These are phyloP conservation scores for Agriopis leucophaearia DNA, from an alignment of 2,888 invertebrate genomes.

Conservation along the genomic window DNA sequence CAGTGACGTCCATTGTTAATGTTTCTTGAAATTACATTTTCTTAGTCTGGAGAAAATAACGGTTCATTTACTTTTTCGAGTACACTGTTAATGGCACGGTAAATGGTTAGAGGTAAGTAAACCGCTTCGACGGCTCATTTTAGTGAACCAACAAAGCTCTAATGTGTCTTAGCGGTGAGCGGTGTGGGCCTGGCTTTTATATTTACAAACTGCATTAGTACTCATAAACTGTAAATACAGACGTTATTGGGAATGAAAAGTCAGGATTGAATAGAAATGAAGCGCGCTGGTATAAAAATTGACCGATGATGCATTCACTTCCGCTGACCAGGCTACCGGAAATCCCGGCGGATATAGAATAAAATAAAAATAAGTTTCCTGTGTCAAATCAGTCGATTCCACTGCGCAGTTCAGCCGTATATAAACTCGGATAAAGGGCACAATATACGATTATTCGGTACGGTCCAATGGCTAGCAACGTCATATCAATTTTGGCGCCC, in stretches of 20 bases:
- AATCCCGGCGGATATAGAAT: conserved; percentile 30
- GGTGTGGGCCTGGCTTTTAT: not conserved
- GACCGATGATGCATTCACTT: conserved; percentile 13
- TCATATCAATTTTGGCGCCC: conserved; percentile 50
- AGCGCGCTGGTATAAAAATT: conserved; percentile 2
- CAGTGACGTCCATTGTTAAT: conserved; percentile 10
- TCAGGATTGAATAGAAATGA: not conserved
- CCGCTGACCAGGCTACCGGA: conserved; percentile 27
- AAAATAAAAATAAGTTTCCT: conserved; percentile 53
- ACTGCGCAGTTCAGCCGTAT: conserved; percentile 44
- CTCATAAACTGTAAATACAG: too few relatives aligned
- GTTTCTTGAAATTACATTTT: conserved; percentile 3
- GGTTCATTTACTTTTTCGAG: not conserved
- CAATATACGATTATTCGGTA: conserved; percentile 50
- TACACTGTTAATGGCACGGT: too few relatives aligned
- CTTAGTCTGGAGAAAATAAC: not conserved
- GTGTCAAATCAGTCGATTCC: conserved; percentile 49
- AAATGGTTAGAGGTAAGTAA: too few relatives aligned
- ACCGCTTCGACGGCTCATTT: too few relatives aligned
- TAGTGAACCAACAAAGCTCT: too few relatives aligned
- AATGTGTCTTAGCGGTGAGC: too few relatives aligned
- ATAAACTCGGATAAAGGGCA: conserved; percentile 28
- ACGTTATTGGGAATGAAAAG: not conserved
- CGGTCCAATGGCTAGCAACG: conserved; percentile 41
- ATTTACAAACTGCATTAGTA: not conserved